Evolutionary conservation across 1,140 invertebrate genomes (phyloP), one percentile per base, ranked within the genome.

Genomic region (Brachionus paranguensis): DNA sequence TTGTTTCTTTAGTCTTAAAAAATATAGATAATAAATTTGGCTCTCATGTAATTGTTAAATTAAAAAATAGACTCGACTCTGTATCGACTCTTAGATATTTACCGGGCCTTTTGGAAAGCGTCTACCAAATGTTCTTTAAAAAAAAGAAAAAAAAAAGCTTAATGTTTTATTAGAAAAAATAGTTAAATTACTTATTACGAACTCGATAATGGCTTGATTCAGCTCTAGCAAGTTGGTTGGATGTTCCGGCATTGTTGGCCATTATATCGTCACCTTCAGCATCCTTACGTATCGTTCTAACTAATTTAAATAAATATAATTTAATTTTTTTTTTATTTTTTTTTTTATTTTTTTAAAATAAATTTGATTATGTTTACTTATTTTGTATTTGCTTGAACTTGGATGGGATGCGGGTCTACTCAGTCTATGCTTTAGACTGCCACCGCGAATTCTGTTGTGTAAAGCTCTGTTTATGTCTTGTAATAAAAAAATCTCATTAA

Each of bases 231-330:
- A 76, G 27, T 3, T 50, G 43, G 12, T 14, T 12, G 0, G 72
- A 76, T 8, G 72, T 76, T 20, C 72, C 72, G n/a, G 53, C 72
- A 27, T 33, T 50, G 10, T 76, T 76, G 24, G 11, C 20, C 72
- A 76, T 76, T n/a, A 76, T 27, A 14, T 76, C 72, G 33, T 76
- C 72, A 12, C 72, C 72, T 27, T 76, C 72, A 50, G 20, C 20
- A 37, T 76, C 72, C 43, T 45, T 41, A 1, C 68, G 68, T 11
- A 76, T 47, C 10, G 41, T 76, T 47, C 43, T 76, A 50, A 50
- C 45, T 24, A 50, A 50, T 29, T 37, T 8, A 17, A 33, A 41
- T 12, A 72, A 37, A 20, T 72, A 37, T 24, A 72, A 72, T 17
- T 41, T 41, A 43, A 72, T 72, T 37, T 6, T 17, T 37, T 68